Evolutionary conservation across 2,888 invertebrate species (phyloP).

Genomic region (Neuroscelio doddi): DNA sequence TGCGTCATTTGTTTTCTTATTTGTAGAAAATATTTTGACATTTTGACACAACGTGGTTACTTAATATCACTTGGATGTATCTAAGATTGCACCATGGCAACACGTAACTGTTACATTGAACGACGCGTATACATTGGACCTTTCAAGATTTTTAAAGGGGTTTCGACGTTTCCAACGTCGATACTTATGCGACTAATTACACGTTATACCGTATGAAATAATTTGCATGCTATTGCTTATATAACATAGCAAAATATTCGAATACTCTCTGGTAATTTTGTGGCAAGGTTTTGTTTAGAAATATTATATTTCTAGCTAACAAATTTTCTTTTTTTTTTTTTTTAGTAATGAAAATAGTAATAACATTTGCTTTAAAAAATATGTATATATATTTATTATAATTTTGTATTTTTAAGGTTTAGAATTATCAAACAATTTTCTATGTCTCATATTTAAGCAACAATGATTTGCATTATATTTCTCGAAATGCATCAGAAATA

Average conservation of each 20-base stretch:
- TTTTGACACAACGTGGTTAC: slow-evolving; percentile 10
- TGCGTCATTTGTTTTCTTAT: not conserved
- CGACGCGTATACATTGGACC: slow-evolving; percentile 19
- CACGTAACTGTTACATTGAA: not conserved
- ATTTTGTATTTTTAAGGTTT: too few species aligned
- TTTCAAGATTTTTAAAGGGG: not conserved
- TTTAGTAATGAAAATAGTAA: not conserved
- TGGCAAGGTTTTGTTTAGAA: not conserved
- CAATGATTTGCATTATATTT: too few species aligned
- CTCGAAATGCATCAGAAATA: too few species aligned
- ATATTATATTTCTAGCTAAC: not conserved
- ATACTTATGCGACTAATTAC: too few species aligned
- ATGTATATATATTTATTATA: too few species aligned
- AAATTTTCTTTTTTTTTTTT: not conserved
- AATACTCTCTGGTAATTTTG: slow-evolving; percentile 1
- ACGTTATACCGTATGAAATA: too few species aligned
- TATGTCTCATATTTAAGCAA: too few species aligned
- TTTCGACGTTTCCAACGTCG: too few species aligned
- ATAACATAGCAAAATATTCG: not conserved
- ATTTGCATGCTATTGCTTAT: too few species aligned
- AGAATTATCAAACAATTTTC: too few species aligned
- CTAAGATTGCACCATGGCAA: slow-evolving; percentile 38
- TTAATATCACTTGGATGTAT: slow-evolving; percentile 42
- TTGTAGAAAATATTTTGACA: not conserved
- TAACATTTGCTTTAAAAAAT: not conserved